Evolutionary conservation across 2,888 invertebrate genomes (phyloP).

Genomic region (Pinctada fucata): DNA sequence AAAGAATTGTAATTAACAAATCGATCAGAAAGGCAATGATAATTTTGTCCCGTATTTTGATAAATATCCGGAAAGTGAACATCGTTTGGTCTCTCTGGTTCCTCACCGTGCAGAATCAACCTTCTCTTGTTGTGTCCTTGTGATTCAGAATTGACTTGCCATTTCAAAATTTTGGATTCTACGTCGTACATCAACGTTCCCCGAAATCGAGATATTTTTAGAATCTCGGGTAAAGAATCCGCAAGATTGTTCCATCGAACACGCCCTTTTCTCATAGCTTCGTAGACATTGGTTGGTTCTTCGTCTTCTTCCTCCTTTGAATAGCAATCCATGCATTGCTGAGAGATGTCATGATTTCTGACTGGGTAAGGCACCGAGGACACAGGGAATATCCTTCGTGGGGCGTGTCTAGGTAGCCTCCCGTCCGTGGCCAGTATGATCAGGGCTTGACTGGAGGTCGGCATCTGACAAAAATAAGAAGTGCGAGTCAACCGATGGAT

Average conservation of each 20-base stretch:
- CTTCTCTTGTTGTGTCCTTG: not conserved
- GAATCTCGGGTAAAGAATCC: conserved; percentile 30
- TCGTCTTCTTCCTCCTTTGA: conserved; percentile 23
- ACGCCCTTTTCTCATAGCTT: conserved; percentile 20
- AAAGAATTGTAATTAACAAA: not conserved
- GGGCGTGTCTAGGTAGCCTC: conserved; percentile 29
- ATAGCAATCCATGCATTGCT: conserved; percentile 20
- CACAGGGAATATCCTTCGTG: conserved; percentile 26
- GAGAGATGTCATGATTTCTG: conserved; percentile 27
- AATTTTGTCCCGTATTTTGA: not conserved
- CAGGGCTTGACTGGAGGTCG: conserved; percentile 60
- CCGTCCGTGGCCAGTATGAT: conserved; percentile 54
- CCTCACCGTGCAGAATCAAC: not conserved
- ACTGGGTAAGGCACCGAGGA: conserved; percentile 39
- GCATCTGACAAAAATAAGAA: conserved; percentile 43
- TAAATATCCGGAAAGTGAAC: conserved; percentile 4
- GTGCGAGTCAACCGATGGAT: not conserved
- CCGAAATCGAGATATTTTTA: conserved; percentile 27
- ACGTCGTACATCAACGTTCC: conserved; percentile 34
- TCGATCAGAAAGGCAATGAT: not conserved
- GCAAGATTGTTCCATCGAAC: conserved; percentile 3
- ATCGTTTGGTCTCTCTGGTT: not conserved
- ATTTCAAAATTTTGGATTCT: conserved; percentile 29
- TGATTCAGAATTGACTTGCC: conserved; percentile 36
- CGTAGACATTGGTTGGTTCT: conserved; percentile 7